These are phyloP conservation scores for Dioctria linearis DNA, from an alignment of 2,888 invertebrate species.

Conservation along the genomic window DNA sequence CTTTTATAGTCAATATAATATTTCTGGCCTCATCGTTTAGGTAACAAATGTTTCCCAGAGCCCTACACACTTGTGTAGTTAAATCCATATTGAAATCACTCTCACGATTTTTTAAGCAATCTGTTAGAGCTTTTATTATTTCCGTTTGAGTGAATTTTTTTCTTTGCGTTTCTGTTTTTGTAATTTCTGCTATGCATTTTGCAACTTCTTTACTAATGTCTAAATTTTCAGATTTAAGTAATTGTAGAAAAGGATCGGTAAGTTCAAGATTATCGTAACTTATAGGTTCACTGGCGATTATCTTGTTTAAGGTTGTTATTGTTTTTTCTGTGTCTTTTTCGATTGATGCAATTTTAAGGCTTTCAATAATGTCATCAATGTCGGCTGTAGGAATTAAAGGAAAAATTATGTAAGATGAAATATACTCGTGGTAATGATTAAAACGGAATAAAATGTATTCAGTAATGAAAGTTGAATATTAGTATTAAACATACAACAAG, in stretches of 20 bases:
- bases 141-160: constrained; percentile 78
- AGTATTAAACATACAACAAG: too few species aligned
- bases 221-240: constrained; percentile 65
- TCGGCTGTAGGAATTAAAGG: constrained; percentile 63
- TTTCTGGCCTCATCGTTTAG: constrained; percentile 83
- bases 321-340: constrained; percentile 63
- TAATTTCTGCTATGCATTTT: constrained; percentile 85
- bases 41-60: constrained; percentile 91
- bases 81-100: constrained; percentile 71
- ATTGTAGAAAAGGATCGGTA: constrained; percentile 66
- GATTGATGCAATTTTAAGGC: constrained; percentile 67
- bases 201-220: constrained; percentile 75
- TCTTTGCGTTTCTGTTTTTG: constrained; percentile 83
- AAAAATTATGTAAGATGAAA: constrained; percentile 11
- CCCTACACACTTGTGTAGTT: constrained; percentile 83
- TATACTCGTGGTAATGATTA: background rate
- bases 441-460: background rate
- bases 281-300: constrained; percentile 64
- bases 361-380: constrained; percentile 69
- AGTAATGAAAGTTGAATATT: background rate
- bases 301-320: constrained; percentile 60
- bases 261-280: constrained; percentile 69
- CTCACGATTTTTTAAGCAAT: constrained; percentile 70
- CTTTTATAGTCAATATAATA: constrained; percentile 72
- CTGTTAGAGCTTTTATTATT: constrained; percentile 75